Percentiles rank a stretch among this genome's conserved stretches.
These are phyloP conservation scores for Trichopria drosophilae DNA, from an alignment of 2,888 invertebrate species.

Conservation along the genomic window DNA sequence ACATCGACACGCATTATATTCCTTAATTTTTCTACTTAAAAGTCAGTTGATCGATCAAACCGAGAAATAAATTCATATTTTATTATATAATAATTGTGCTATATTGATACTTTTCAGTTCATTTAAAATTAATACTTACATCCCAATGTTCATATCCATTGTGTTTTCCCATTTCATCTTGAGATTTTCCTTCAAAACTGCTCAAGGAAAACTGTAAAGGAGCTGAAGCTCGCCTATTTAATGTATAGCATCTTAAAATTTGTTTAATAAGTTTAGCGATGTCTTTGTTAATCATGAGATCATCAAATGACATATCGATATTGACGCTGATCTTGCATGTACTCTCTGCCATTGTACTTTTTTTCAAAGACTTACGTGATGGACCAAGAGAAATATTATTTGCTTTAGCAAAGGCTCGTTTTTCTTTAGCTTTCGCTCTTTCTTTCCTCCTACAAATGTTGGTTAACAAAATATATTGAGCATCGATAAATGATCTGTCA, in stretches of 20 bases:
- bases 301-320: slow-evolving; percentile 89
- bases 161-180: slow-evolving; percentile 75
- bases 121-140: slow-evolving; percentile 62
- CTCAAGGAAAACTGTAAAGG: slow-evolving; percentile 85
- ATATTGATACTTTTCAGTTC: neutral
- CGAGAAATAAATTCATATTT: too few species aligned
- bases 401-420: slow-evolving; percentile 69
- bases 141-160: slow-evolving; percentile 93
- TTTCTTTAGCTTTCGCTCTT: slow-evolving; percentile 71
- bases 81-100: too few species aligned
- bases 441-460: slow-evolving; percentile 65
- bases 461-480: too few species aligned
- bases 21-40: too few species aligned
- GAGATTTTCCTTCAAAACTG: slow-evolving; percentile 75
- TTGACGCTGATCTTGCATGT: slow-evolving; percentile 73
- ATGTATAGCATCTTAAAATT: slow-evolving; percentile 85
- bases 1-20: too few species aligned
- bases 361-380: slow-evolving; percentile 78
- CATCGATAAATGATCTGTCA: slow-evolving; percentile 2
- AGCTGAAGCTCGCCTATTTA: slow-evolving; percentile 78
- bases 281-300: slow-evolving; percentile 87
- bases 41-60: too few species aligned
- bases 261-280: slow-evolving; percentile 88
- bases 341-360: slow-evolving; percentile 70
- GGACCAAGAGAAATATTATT: slow-evolving; percentile 76